Evolutionary conservation across 2,888 invertebrate species (phyloP), one percentile per base, ranked within the genome.

Genomic region (Sesia bembeciformis): DNA sequence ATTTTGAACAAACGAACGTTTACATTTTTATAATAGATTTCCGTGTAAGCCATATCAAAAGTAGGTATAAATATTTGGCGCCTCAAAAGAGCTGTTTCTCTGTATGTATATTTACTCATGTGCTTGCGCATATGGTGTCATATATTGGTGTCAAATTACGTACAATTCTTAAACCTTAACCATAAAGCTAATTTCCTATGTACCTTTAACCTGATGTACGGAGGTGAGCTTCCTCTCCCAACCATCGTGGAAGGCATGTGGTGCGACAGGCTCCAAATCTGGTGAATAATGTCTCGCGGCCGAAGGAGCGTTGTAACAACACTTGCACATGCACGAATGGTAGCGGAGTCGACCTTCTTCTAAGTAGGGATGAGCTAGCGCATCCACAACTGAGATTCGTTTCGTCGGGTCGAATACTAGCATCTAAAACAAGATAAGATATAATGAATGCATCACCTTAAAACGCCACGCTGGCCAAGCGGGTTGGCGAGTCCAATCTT

Each of bases 261-360:
- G 93, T 61, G 98, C 97, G 63, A 94, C 93, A 40, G 97, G 98
- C 87, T 98, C 98, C 68, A 98, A 96, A 84, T 98, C 98, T 49
- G 93, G 91, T 57, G 95, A 94, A 90, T 97, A 98, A 84, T 97
- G 97, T 57, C 98, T 91, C 4, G 88, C 86, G 62, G 88, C 84
- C 40, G 84, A 82, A 56, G 87, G 87, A 54, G 82, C 79, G 66
- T 78, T 79, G 84, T 95, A 97, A 90, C 99, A 99, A 77, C 99
- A 99, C 80, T 96, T 96, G 91, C 99, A 99, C 99, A 99, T 99
- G 87, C 99, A 99, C 61, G 98, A 99, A 90, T 99, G 99, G 91
- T 98, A 99, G 74, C 99, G 94, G 74, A 99, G 92, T 63, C 99
- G 93, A 40, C 99, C 99, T 83, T 99, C 99, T 78, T 98, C 98